These are phyloP conservation scores for Habropoda laboriosa DNA, from an alignment of 1,140 invertebrate species.

Conservation along the genomic window DNA sequence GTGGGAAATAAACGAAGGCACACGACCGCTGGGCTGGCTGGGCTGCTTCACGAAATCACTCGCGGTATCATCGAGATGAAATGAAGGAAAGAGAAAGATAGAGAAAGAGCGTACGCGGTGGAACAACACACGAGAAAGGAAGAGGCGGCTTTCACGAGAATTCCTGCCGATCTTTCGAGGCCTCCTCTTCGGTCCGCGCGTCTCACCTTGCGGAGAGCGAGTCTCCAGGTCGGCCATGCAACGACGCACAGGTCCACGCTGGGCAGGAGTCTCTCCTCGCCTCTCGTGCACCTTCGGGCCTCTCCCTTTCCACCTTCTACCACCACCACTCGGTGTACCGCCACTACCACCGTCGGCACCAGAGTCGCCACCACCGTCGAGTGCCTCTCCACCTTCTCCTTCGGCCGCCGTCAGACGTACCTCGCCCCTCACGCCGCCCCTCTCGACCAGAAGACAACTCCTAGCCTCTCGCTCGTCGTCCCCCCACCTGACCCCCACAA, in stretches of 20 bases:
- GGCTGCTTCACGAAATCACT: conserved; percentile 29
- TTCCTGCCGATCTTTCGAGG: conserved; percentile 64
- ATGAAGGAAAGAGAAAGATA: too few species aligned
- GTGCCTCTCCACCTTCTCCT: conserved; percentile 56
- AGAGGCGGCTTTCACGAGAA: conserved; percentile 67
- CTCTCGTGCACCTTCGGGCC: conserved; percentile 59
- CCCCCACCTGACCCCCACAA: background rate
- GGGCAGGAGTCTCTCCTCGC: conserved; percentile 67
- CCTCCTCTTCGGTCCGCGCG: conserved; percentile 75
- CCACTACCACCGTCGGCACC: conserved; percentile 39
- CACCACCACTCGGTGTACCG: conserved; percentile 43
- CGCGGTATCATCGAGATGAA: background rate
- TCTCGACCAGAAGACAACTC: conserved; percentile 55
- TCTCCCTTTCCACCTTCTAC: conserved; percentile 67
- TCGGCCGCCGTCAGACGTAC: conserved; percentile 49
- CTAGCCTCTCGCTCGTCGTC: conserved; percentile 37
- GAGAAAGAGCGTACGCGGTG: conserved; percentile 39
- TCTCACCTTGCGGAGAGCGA: conserved; percentile 81
- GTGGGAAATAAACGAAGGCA: too few species aligned
- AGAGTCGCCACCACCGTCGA: conserved; percentile 55
- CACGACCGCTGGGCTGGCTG: too few species aligned
- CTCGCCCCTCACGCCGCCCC: conserved; percentile 46
- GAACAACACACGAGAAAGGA: conserved; percentile 55
- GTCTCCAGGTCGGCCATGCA: conserved; percentile 79
- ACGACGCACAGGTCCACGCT: conserved; percentile 78